A percentile compares a stretch with the other conserved stretches of the same genome.
Evolutionary conservation across 2,888 invertebrate genomes (phyloP).

Genomic region (Dryadula phaetusa): DNA sequence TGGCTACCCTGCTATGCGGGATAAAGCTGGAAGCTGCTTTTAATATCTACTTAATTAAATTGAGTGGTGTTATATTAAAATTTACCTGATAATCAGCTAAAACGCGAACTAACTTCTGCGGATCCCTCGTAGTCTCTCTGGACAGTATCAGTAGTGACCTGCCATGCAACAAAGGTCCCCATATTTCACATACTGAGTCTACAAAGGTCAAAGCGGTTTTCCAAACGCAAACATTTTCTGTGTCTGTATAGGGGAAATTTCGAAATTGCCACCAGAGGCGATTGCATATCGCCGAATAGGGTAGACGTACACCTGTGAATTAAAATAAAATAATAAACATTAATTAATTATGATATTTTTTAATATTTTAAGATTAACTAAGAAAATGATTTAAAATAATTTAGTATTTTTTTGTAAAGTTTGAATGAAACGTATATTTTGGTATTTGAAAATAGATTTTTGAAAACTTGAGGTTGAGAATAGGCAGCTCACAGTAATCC

Average conservation of each 20-base stretch:
- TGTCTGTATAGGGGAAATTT: constrained; percentile 88
- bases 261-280: constrained; percentile 95
- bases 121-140: constrained; percentile 89
- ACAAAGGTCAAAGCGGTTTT: constrained; percentile 97
- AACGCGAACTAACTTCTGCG: constrained; percentile 88
- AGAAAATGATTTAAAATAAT: too few species aligned
- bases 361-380: too few species aligned
- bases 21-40: neutral
- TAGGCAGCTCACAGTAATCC: too few species aligned
- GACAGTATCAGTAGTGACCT: constrained; percentile 89
- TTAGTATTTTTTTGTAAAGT: too few species aligned
- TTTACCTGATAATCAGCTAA: constrained; percentile 88
- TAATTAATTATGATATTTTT: too few species aligned
- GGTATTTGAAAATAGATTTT: too few species aligned
- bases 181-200: constrained; percentile 94
- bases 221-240: constrained; percentile 90
- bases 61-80: neutral
- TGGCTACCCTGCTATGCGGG: too few species aligned
- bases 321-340: too few species aligned
- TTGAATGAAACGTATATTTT: too few species aligned
- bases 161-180: constrained; percentile 92
- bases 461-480: too few species aligned
- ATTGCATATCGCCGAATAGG: constrained; percentile 91
- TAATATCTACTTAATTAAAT: neutral
- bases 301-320: constrained; percentile 89